Evolutionary conservation across 1,140 invertebrate species (phyloP).

Genomic region (Cotesia vestalis): DNA sequence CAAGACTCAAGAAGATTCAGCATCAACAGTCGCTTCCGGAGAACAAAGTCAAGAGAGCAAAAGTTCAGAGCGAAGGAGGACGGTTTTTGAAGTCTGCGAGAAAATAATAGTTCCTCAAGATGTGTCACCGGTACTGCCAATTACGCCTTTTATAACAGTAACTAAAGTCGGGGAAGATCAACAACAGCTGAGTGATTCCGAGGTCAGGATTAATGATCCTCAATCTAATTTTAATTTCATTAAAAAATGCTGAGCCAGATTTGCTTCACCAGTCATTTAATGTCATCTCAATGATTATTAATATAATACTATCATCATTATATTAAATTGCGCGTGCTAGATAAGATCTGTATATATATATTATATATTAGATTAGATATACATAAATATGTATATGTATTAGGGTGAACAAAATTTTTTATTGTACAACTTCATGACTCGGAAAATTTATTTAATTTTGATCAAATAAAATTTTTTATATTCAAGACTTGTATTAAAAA

Average conservation of each 20-base stretch:
- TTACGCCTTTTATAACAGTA: slow-evolving; percentile 59
- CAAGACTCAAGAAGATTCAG: slow-evolving; percentile 18
- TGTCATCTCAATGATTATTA: background rate
- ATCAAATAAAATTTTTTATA: too few species aligned
- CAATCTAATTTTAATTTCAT: slow-evolving; percentile 39
- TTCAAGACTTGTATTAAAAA: too few species aligned
- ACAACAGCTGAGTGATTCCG: slow-evolving; percentile 36
- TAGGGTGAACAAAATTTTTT: too few species aligned
- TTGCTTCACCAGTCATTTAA: too few species aligned
- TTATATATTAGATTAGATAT: too few species aligned
- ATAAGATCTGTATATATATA: background rate
- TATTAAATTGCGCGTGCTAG: background rate
- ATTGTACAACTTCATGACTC: too few species aligned
- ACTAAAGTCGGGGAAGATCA: slow-evolving; percentile 46
- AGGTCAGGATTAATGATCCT: slow-evolving; percentile 60
- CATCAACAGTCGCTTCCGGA: background rate
- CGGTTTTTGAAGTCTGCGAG: slow-evolving; percentile 61
- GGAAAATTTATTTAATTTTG: too few species aligned
- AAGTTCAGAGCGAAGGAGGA: slow-evolving; percentile 45
- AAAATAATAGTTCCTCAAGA: slow-evolving; percentile 57
- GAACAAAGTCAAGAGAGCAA: slow-evolving; percentile 20
- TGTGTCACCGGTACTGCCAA: slow-evolving; percentile 45
- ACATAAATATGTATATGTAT: too few species aligned
- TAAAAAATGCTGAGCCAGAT: slow-evolving; percentile 44
- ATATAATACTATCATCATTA: background rate